phyloP scores from a whole-genome alignment of 2,888 invertebrate species.

The Amphipyra tragopoginis region DNA sequence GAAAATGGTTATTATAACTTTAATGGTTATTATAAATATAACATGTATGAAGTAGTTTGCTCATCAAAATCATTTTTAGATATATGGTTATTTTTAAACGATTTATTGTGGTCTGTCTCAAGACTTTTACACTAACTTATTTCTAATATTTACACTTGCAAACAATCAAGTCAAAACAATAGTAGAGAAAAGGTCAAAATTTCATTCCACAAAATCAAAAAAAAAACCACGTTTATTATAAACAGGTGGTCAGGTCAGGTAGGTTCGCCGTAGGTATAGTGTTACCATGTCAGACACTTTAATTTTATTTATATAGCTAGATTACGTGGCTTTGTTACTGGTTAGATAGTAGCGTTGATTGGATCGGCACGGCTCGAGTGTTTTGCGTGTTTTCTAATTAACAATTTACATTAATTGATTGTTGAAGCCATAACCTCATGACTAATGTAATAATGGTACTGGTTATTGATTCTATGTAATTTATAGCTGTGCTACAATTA shows the following conservation, averaged over 20 bases:
- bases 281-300: slow-evolving; percentile 35
- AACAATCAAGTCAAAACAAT: too few species aligned
- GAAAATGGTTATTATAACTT: too few species aligned
- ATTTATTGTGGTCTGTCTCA: too few species aligned
- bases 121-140: too few species aligned
- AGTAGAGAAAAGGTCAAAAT: too few species aligned
- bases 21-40: too few species aligned
- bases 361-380: slow-evolving; percentile 52
- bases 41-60: too few species aligned
- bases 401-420: slow-evolving; percentile 53
- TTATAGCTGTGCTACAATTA: slow-evolving; percentile 17
- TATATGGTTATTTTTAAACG: too few species aligned
- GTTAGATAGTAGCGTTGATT: slow-evolving; percentile 54
- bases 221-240: background rate
- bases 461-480: slow-evolving; percentile 31
- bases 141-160: too few species aligned
- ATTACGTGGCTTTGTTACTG: slow-evolving; percentile 53
- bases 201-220: too few species aligned
- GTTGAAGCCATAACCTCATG: slow-evolving; percentile 47
- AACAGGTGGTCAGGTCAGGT: background rate
- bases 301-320: slow-evolving; percentile 44
- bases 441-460: slow-evolving; percentile 47
- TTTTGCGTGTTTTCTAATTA: slow-evolving; percentile 59
- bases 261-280: background rate
- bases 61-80: too few species aligned